phyloP scores from a whole-genome alignment of 1,140 invertebrate species.

The Atta cephalotes region DNA sequence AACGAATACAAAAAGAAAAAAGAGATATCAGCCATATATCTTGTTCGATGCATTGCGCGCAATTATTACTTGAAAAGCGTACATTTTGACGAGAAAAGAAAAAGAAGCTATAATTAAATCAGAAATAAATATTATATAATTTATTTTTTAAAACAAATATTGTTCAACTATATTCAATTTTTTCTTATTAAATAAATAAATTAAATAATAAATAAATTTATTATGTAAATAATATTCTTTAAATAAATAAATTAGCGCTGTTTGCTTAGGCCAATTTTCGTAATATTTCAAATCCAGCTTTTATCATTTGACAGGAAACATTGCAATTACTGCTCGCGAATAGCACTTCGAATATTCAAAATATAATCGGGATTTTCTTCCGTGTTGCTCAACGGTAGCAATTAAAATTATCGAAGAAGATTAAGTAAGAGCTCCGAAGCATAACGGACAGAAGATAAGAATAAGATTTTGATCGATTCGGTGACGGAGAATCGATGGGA shows the following conservation, averaged over 20 bases:
- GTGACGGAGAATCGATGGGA: slow-evolving; percentile 32
- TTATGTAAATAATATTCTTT: not conserved
- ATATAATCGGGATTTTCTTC: not conserved
- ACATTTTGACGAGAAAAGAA: not conserved
- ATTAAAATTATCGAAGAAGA: slow-evolving; percentile 48
- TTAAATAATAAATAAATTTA: too few relatives aligned
- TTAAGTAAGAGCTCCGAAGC: slow-evolving; percentile 28
- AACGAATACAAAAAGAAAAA: slow-evolving; percentile 10
- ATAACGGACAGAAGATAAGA: slow-evolving; percentile 35
- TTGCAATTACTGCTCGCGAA: slow-evolving; percentile 6
- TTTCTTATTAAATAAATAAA: slow-evolving; percentile 8
- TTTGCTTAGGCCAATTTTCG: not conserved
- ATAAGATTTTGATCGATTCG: slow-evolving; percentile 63
- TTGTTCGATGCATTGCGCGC: not conserved
- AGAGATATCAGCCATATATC: not conserved
- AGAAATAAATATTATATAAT: not conserved
- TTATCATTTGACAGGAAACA: not conserved
- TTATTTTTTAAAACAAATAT: slow-evolving; percentile 20
- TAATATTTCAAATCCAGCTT: slow-evolving; percentile 11
- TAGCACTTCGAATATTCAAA: slow-evolving; percentile 14
- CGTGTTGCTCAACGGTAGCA: slow-evolving; percentile 3
- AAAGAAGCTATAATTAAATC: not conserved
- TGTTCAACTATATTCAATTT: not conserved
- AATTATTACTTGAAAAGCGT: not conserved
- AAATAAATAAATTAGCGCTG: not conserved